Percentiles rank a stretch among this genome's conserved stretches.
Conservation (phyloP, 2,113 vertebrate species). For the Eulacestoma nigropectus region DNA sequence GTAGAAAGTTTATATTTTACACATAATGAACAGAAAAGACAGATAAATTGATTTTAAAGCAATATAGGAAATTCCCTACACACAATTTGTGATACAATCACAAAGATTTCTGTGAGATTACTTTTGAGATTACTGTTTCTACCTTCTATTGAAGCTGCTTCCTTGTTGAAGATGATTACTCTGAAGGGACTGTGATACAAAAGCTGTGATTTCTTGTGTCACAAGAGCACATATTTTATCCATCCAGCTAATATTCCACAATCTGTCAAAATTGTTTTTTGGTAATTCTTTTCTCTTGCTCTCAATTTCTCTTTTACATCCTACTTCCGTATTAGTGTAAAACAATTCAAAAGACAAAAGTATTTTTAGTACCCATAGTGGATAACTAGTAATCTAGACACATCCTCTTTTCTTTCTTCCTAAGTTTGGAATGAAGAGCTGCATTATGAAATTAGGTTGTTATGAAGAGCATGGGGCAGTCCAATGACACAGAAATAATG, state of each 20-base stretch:
- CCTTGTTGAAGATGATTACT: neutral
- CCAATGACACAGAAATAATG: neutral
- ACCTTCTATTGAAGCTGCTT: neutral
- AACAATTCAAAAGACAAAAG: neutral
- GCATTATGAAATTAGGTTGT: neutral
- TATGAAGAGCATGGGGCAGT: neutral
- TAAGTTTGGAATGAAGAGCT: neutral
- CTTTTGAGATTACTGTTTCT: neutral
- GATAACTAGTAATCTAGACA: neutral
- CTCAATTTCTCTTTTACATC: neutral
- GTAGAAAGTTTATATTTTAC: neutral
- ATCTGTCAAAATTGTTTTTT: rapidly evolving
- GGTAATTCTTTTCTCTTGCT: neutral
- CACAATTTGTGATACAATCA: neutral
- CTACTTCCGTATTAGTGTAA: neutral
- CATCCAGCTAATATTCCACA: neutral
- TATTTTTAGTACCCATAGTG: neutral
- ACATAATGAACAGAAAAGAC: neutral
- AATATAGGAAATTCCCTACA: neutral
- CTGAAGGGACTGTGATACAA: neutral
- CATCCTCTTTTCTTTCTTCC: neutral
- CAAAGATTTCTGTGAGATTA: neutral
- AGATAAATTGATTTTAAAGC: neutral
- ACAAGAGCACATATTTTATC: neutral
- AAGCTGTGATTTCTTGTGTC: neutral